phyloP scores from a whole-genome alignment of 2,888 invertebrate species.

The Drosophila mulleri region DNA sequence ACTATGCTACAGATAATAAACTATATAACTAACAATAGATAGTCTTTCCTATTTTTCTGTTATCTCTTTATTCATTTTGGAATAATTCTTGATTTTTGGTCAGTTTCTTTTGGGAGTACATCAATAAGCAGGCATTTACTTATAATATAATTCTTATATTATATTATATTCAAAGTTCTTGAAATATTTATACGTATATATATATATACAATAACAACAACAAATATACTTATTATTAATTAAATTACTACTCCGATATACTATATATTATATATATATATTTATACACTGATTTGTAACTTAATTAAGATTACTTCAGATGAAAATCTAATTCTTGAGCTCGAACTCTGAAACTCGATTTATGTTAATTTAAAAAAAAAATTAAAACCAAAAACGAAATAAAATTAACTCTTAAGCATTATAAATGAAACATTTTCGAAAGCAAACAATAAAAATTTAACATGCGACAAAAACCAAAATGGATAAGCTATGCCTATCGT shows the following conservation, averaged over 20 bases:
- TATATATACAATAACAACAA: slow-evolving; percentile 24
- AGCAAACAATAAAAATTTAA: slow-evolving; percentile 58
- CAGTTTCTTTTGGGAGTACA: slow-evolving; percentile 34
- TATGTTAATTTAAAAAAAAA: slow-evolving; percentile 67
- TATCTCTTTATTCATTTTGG: slow-evolving; percentile 1
- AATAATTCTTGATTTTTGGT: slow-evolving; percentile 4
- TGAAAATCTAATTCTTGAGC: slow-evolving; percentile 60
- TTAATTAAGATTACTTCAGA: slow-evolving; percentile 77
- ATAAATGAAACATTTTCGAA: slow-evolving; percentile 65
- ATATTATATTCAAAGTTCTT: slow-evolving; percentile 28
- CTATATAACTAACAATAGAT: slow-evolving; percentile 28
- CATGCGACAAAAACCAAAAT: slow-evolving; percentile 55
- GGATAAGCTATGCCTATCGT: slow-evolving; percentile 56
- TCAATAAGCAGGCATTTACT: slow-evolving; percentile 62
- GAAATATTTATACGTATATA: slow-evolving; percentile 43
- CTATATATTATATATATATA: slow-evolving; percentile 55
- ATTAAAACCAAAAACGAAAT: slow-evolving; percentile 32
- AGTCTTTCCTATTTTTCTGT: slow-evolving; percentile 6
- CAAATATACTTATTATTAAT: slow-evolving; percentile 46
- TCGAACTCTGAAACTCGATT: slow-evolving; percentile 56
- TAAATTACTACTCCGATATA: slow-evolving; percentile 58
- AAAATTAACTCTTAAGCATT: slow-evolving; percentile 58
- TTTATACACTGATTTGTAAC: slow-evolving; percentile 79
- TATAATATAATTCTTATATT: slow-evolving; percentile 57
- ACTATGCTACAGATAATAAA: slow-evolving; percentile 24